Conservation (phyloP, 2,888 invertebrate genomes). For the Enoplolaimus lenunculus region DNA sequence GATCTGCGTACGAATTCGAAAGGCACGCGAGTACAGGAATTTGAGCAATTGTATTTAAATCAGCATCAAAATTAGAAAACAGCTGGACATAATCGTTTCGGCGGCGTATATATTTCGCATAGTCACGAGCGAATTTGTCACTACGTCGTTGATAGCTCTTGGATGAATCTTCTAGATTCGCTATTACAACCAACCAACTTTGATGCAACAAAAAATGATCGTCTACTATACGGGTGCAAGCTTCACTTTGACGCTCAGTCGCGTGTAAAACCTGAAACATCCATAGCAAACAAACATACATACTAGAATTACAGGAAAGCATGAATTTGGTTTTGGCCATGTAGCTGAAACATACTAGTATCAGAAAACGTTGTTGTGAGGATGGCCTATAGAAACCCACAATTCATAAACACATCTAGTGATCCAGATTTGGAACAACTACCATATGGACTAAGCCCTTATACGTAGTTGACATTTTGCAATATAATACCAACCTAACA, state of each 20-base stretch:
- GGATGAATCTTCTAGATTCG: constrained; percentile 23
- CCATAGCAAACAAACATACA: background rate
- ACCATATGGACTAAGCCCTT: too few species aligned
- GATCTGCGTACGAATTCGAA: background rate
- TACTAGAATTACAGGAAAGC: too few species aligned
- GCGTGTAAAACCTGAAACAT: background rate
- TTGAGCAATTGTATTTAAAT: constrained; percentile 15
- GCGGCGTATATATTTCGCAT: background rate
- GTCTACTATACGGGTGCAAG: constrained; percentile 21
- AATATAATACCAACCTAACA: too few species aligned
- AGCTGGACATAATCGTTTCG: background rate
- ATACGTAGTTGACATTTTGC: too few species aligned
- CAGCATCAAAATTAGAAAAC: constrained; percentile 9
- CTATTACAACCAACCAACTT: constrained; percentile 25
- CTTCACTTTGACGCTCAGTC: background rate
- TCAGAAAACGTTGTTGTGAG: too few species aligned
- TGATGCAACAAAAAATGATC: constrained; percentile 25
- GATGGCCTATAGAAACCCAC: too few species aligned
- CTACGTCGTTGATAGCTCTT: background rate
- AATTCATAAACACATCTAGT: too few species aligned
- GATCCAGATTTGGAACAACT: too few species aligned
- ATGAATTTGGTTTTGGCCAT: too few species aligned
- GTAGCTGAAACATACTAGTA: too few species aligned
- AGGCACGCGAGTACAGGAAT: constrained; percentile 17
- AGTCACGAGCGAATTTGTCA: background rate